Evolutionary conservation across 2,797 vertebrate species (phyloP).

Genomic region (Tachyglossus aculeatus): DNA sequence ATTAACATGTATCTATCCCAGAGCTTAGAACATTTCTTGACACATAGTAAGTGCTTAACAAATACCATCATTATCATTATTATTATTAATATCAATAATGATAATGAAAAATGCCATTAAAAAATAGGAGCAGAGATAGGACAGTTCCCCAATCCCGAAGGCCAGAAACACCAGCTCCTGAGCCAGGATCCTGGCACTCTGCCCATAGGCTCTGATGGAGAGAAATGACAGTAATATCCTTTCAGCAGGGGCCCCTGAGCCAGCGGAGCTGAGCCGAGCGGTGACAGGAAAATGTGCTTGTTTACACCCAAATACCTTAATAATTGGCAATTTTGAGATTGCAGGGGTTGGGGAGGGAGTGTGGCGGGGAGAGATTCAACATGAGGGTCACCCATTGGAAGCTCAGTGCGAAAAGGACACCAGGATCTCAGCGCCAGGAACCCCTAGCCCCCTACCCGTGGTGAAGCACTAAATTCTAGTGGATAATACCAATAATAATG

Average conservation of each 20-base stretch:
- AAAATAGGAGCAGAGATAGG: too few species aligned
- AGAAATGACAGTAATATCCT: slow-evolving; percentile 56
- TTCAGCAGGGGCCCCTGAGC: slow-evolving; percentile 47
- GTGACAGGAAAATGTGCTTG: slow-evolving; percentile 70
- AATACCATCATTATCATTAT: too few species aligned
- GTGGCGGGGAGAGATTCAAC: slow-evolving; percentile 6
- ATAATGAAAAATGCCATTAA: too few species aligned
- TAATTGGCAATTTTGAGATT: slow-evolving; percentile 64
- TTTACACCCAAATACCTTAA: slow-evolving; percentile 70
- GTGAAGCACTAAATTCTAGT: background rate
- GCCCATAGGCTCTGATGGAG: slow-evolving; percentile 36
- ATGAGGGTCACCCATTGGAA: slow-evolving; percentile 53
- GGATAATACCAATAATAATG: background rate
- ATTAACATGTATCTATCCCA: too few species aligned
- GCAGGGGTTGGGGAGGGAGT: background rate
- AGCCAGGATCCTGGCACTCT: too few species aligned
- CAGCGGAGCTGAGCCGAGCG: slow-evolving; percentile 31
- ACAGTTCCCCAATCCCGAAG: too few species aligned
- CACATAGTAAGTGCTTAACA: too few species aligned
- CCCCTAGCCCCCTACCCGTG: too few species aligned
- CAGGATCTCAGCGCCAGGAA: background rate
- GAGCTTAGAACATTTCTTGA: too few species aligned
- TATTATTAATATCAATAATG: too few species aligned
- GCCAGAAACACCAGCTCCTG: too few species aligned
- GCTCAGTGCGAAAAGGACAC: slow-evolving; percentile 37